These are phyloP conservation scores for Narcine bancroftii DNA, from an alignment of 2,113 vertebrate species.

Conservation along the genomic window DNA sequence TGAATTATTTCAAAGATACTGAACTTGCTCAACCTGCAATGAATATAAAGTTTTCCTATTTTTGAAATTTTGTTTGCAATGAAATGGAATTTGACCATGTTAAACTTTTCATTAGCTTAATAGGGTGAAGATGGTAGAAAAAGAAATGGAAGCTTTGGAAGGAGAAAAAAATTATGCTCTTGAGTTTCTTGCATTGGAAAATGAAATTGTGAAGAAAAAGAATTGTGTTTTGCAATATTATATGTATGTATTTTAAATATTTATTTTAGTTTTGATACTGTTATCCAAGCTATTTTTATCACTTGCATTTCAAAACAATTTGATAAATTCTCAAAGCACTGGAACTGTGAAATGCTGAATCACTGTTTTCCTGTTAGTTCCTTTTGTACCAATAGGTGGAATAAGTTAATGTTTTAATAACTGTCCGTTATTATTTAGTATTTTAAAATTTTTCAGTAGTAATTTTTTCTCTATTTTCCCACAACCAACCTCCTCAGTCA, in stretches of 20 bases:
- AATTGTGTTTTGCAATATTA: conserved; percentile 80
- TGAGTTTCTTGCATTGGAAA: conserved; percentile 84
- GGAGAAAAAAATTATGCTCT: conserved; percentile 85
- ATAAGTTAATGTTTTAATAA: not conserved
- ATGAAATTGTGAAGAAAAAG: conserved; percentile 81
- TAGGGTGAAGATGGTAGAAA: conserved; percentile 90
- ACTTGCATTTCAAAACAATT: not conserved
- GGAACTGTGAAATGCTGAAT: not conserved
- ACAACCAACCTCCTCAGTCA: conserved; percentile 52
- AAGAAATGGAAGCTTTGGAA: conserved; percentile 89
- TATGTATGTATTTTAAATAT: conserved; percentile 64
- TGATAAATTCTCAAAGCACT: not conserved
- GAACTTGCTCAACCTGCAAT: no score
- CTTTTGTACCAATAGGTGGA: not conserved
- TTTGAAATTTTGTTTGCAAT: no score
- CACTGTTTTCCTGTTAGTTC: not conserved
- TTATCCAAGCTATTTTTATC: not conserved
- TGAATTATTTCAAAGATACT: not conserved
- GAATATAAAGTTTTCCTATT: no score
- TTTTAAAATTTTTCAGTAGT: no score
- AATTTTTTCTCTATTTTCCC: not conserved
- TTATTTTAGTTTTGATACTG: not conserved
- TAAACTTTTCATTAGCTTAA: conserved; percentile 65
- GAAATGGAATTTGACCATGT: no score
- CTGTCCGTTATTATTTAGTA: not conserved